Evolutionary conservation across 2,113 vertebrate species (phyloP), one percentile per base, ranked within the genome.

Genomic region (Bos taurus): DNA sequence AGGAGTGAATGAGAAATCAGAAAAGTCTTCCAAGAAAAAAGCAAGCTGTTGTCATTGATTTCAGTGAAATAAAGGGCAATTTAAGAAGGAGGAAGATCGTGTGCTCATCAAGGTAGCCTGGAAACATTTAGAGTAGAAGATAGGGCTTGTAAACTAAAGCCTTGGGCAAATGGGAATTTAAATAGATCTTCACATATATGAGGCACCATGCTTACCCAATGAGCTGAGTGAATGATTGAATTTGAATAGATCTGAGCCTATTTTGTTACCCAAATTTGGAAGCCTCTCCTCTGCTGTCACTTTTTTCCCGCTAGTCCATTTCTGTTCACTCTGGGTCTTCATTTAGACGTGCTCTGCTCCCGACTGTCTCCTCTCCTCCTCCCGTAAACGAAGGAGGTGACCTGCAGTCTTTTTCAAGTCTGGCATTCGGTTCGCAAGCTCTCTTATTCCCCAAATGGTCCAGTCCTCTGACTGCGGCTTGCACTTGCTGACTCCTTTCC

Each of bases 121-220:
- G 21, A 50, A 93, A 92, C 57, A 28, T 67, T 95, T 92, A 85
- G 71, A 90, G 93, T 56, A 97, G 97, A 94, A 95, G 46, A 71
- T 46, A 74, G 74, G 80, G 43, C 84, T 56, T 83, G 6, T n/a
- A 64, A 91, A 86, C 26, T 15, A 83, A 78, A 91, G 33, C 23
- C 78, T 64, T 26, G 1, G 25, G 85, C 23, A 60, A 95, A 60
- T 62, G 46, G 50, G 59, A 86, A 59, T 8, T 71, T 50, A n/a
- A 92, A 94, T 56, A 48, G 43, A 43, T 40, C 21, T 25, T 90
- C 23, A 6, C 4, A 17, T n/a, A 71, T 87, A 6, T 7, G 28
- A 59, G 28, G 77, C 5, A 28, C 26, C 19, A 13, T 1, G 5
- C 43, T 82, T 19, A 90, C 14, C 48, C 88, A 77, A 2, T 64